phyloP scores from a whole-genome alignment of 2,888 invertebrate species.

The Germaria angustata region DNA sequence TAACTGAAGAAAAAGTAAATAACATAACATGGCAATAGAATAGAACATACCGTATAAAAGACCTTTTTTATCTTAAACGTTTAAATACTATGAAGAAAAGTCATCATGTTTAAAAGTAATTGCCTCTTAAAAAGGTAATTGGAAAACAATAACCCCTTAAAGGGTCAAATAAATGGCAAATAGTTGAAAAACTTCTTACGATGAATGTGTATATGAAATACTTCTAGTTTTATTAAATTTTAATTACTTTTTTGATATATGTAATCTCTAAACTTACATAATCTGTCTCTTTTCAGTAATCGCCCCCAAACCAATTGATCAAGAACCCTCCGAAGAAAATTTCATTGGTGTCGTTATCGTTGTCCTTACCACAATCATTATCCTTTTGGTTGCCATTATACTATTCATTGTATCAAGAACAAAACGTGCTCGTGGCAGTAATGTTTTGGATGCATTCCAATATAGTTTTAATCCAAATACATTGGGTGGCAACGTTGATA shows the following conservation, averaged over 20 bases:
- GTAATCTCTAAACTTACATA: slow-evolving; percentile 44
- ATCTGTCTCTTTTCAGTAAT: slow-evolving; percentile 72
- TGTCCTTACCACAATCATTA: slow-evolving; percentile 86
- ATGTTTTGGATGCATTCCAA: slow-evolving; percentile 80
- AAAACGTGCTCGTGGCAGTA: slow-evolving; percentile 81
- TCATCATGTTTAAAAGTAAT: too few species aligned
- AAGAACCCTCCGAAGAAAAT: slow-evolving; percentile 82
- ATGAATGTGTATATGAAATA: not conserved
- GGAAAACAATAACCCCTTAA: too few species aligned
- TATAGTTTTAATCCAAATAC: slow-evolving; percentile 80
- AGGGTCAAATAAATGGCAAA: too few species aligned
- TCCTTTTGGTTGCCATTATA: slow-evolving; percentile 86
- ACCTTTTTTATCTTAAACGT: too few species aligned
- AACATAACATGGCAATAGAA: too few species aligned
- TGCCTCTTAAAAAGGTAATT: too few species aligned
- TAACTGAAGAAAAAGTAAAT: too few species aligned
- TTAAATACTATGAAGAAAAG: too few species aligned
- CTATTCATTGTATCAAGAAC: slow-evolving; percentile 86
- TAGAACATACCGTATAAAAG: too few species aligned
- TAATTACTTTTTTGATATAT: slow-evolving; percentile 15
- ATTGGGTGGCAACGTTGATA: slow-evolving; percentile 79
- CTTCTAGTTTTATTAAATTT: slow-evolving; percentile 1
- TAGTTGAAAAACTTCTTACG: not conserved
- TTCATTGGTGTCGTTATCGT: slow-evolving; percentile 85
- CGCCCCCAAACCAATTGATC: slow-evolving; percentile 82